Percentiles rank a stretch among this genome's conserved stretches.
Conservation (phyloP, 2,113 vertebrate genomes). For the Pontoporia blainvillei region DNA sequence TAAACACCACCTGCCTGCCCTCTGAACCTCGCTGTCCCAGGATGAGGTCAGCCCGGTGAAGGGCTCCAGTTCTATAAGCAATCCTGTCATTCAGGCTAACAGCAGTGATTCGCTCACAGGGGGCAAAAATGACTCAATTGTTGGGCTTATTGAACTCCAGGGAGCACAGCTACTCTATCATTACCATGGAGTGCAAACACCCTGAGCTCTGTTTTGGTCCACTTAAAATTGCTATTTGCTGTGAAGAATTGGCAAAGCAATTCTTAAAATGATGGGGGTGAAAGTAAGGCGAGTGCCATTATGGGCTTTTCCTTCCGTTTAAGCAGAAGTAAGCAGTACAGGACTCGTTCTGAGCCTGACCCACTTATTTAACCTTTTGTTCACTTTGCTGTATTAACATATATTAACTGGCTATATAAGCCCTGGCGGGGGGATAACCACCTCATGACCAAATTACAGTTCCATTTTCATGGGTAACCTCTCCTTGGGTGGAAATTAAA, state of each 20-base stretch:
- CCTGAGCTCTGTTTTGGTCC: constrained; percentile 74
- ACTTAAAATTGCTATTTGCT: constrained; percentile 86
- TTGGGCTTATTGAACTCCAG: constrained; percentile 80
- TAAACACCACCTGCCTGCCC: constrained; percentile 73
- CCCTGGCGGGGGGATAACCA: constrained; percentile 63
- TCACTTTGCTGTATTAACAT: constrained; percentile 78
- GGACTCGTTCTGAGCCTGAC: constrained; percentile 62
- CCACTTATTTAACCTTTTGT: constrained; percentile 76
- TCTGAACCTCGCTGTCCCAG: constrained; percentile 66
- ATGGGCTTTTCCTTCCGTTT: constrained; percentile 76
- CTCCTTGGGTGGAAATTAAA: constrained; percentile 74
- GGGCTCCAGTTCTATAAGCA: constrained; percentile 75
- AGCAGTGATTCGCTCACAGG: constrained; percentile 75
- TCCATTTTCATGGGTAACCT: constrained; percentile 76
- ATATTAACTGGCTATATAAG: constrained; percentile 76
- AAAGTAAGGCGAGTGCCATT: constrained; percentile 77
- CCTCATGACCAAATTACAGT: constrained; percentile 64
- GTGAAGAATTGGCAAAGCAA: constrained; percentile 80
- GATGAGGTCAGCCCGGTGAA: constrained; percentile 73
- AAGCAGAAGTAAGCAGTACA: constrained; percentile 65
- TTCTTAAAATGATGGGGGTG: constrained; percentile 83
- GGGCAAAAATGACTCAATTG: constrained; percentile 77
- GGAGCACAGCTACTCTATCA: constrained; percentile 78
- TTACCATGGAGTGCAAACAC: constrained; percentile 81
- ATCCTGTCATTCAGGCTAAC: constrained; percentile 77